Conservation (phyloP, 2,113 vertebrate genomes). For the Todiramphus saurophagus region DNA sequence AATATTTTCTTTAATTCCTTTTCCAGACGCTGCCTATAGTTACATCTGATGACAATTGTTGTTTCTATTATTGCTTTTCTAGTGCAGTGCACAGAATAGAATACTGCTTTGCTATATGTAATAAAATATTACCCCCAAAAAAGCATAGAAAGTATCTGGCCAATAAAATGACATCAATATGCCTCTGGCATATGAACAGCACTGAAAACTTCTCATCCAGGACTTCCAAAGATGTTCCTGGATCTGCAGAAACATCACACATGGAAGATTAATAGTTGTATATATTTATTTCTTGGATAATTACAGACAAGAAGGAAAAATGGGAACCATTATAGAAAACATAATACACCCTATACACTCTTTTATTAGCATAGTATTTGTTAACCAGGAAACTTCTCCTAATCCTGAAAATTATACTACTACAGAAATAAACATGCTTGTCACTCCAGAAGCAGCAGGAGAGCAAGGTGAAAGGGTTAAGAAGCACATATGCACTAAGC, state of each 20-base stretch:
- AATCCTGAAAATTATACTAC: too few species aligned
- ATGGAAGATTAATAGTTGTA: neutral
- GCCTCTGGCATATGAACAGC: neutral
- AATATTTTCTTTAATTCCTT: neutral
- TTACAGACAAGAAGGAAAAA: too few species aligned
- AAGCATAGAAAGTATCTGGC: neutral
- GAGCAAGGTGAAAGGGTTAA: neutral
- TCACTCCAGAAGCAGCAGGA: neutral
- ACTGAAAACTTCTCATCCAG: neutral
- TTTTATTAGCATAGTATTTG: too few species aligned
- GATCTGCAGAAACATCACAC: neutral
- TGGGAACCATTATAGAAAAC: too few species aligned
- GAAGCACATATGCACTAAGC: neutral
- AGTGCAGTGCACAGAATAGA: neutral
- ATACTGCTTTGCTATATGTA: neutral
- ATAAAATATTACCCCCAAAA: neutral
- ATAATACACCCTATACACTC: too few species aligned
- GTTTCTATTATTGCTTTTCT: slow-evolving; percentile 32
- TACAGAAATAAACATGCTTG: neutral
- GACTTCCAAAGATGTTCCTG: neutral
- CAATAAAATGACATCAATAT: slow-evolving; percentile 8
- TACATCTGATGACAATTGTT: neutral
- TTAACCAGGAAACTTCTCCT: too few species aligned
- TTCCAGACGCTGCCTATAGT: neutral
- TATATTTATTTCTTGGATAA: too few species aligned